Evolutionary conservation across 1,140 invertebrate genomes (phyloP), one percentile per base, ranked within the genome.

Genomic region (Araneus ventricosus): DNA sequence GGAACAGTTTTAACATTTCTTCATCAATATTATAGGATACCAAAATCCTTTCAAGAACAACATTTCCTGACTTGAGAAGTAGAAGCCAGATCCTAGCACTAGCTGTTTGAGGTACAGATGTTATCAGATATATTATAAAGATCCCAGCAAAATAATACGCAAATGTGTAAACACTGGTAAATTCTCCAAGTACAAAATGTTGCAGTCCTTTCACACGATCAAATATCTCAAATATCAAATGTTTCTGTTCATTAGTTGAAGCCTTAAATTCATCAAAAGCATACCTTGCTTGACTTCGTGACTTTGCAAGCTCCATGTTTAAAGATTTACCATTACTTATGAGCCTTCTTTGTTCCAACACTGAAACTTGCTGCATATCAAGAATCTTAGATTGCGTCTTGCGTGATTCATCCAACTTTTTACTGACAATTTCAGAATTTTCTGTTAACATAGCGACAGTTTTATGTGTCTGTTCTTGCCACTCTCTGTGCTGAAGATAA

Each of bases 401-500:
- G 37, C 94, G 94, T 1, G 95, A 94, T 90, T 96, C 95, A 80
- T 96, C 95, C 94, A 97, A 95, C 93, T 95, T 94, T 37, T 95
- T 94, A 3, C 95, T 96, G 7, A 96, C 96, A 59, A 95, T 94
- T 75, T 95, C 95, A 34, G 96, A 96, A 90, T 95, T 96, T 34
- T 94, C 94, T 52, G 95, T 94, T 6, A 96, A 95, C 93, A 95
- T 96, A 94, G 95, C 95, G 30, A 97, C 96, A 1, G 96, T 96
- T 24, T 95, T 95, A 45, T 97, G 96, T 52, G 97, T 97, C 91
- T 96, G 95, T 93, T 96, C 95, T 93, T 97, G 96, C 97, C 97
- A 97, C 57, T 96, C 94, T 95, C 97, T 96, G 52, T 96, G 96
- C 94, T 96, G 96, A 59, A 97, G 94, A 95, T 96, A 97, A 94